These are phyloP conservation scores for Cydia fagiglandana DNA, from an alignment of 1,140 invertebrate species.

Conservation along the genomic window DNA sequence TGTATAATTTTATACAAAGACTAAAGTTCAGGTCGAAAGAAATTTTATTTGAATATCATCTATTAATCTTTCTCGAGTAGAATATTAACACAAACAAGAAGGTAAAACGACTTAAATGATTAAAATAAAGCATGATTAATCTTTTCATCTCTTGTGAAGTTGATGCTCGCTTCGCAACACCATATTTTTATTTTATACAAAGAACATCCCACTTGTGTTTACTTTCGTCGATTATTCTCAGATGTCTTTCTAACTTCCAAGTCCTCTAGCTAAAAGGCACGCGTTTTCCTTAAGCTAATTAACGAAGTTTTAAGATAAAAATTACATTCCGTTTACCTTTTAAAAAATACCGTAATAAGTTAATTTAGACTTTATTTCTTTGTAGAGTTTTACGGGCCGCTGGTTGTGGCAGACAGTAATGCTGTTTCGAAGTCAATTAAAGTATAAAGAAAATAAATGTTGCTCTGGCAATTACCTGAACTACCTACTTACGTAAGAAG, in stretches of 20 bases:
- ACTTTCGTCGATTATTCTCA: constrained; percentile 6
- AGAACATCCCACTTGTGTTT: constrained; percentile 7
- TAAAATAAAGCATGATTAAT: neutral
- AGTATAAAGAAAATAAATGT: constrained; percentile 43
- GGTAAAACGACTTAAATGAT: neutral
- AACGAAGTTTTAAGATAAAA: constrained; percentile 31
- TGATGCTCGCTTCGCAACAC: neutral
- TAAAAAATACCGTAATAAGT: constrained; percentile 30
- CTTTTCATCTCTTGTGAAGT: neutral
- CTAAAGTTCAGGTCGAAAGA: too few relatives aligned
- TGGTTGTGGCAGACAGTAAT: constrained; percentile 35
- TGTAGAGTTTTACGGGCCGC: constrained; percentile 24
- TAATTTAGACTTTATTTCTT: constrained; percentile 30
- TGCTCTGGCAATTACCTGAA: constrained; percentile 31
- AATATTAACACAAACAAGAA: neutral
- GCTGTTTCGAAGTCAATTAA: constrained; percentile 36
- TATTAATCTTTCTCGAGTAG: neutral
- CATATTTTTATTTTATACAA: neutral
- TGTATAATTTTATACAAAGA: too few relatives aligned
- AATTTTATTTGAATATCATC: too few relatives aligned
- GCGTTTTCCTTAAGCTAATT: constrained; percentile 31
- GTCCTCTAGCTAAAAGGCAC: constrained; percentile 23
- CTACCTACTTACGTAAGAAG: neutral
- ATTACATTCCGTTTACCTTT: constrained; percentile 30
- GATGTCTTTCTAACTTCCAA: constrained; percentile 5